Conservation (phyloP, 1,140 invertebrate species). For the Rhysida immarginata region DNA sequence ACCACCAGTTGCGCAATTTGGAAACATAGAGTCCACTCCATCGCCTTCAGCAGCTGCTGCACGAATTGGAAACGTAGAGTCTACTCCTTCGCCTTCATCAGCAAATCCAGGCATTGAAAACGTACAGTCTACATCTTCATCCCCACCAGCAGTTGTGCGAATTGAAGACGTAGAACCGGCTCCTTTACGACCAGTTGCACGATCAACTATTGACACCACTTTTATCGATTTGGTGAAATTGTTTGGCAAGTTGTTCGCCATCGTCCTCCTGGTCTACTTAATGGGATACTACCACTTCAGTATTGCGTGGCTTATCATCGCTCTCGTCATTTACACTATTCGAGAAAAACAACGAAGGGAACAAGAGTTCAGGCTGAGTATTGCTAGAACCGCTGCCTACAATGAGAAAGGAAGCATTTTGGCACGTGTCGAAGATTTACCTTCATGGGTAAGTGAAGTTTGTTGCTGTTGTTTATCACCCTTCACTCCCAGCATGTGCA, state of each 20-base stretch:
- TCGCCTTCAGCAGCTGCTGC: too few species aligned
- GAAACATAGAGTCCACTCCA: too few species aligned
- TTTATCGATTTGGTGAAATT: background rate
- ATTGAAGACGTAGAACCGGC: too few species aligned
- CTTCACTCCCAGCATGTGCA: too few species aligned
- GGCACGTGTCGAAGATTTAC: conserved; percentile 66
- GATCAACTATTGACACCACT: background rate
- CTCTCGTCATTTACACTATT: conserved; percentile 58
- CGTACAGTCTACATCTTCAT: too few species aligned
- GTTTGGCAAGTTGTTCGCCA: conserved; percentile 14
- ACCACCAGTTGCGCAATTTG: too few species aligned
- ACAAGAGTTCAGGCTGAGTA: conserved; percentile 52
- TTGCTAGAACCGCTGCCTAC: conserved; percentile 60
- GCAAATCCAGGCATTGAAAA: too few species aligned
- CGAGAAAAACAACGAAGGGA: conserved; percentile 60
- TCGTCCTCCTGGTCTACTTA: conserved; percentile 39
- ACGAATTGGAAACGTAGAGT: too few species aligned
- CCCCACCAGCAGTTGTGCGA: too few species aligned
- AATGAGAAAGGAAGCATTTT: conserved; percentile 76
- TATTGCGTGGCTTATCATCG: conserved; percentile 72
- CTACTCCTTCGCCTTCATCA: too few species aligned
- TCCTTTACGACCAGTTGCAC: too few species aligned
- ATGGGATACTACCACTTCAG: conserved; percentile 71
- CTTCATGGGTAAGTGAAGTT: conserved; percentile 78
- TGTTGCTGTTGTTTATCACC: too few species aligned